Base-by-base conservation (phyloP, 2,797 vertebrate species). In the Tenualosa ilisha region DNA sequence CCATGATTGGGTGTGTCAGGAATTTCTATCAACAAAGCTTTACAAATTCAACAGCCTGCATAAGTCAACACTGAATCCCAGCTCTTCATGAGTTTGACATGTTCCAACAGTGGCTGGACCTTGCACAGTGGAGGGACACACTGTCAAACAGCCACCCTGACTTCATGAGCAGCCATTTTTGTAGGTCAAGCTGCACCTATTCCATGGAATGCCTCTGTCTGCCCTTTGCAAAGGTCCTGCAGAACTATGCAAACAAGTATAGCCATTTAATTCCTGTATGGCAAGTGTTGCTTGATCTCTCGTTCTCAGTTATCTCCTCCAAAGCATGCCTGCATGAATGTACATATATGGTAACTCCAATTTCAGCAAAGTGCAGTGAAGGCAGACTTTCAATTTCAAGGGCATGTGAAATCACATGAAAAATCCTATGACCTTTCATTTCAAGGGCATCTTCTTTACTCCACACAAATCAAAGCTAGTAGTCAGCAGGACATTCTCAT, bases 1-100 rank as follows among this genome's bases (percentile, higher is more conserved):
- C 24, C 56, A 82, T 75, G 15, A 79, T 50, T 61, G 84, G 68
- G 81, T 85, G 84, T 88, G 82, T 85, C 86, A 46, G 24, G 83
- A 81, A 79, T 84, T 86, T 81, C 50, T 61, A 50, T 81, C 40
- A 75, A 12, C 81, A 81, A 53, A 53, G 7, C 15, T 82, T 54
- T 40, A 37, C 24, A 68, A 65, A 50, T 22, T 83, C 84, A 82
- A 50, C 59, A 87, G 61, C 40, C 43, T 65, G 22, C 83, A 75
- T 72, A 81, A 82, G 63, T 86, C 15, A 46, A 46, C 40, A 6
- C 12, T 17, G 9, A 54, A 40, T 22, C 72, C 63, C 26, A 31
- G 79, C 83, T 17, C 46, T 22, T 63, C 72, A 20, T 81, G 13
- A 84, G 61, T 63, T 26, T 61, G 72, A 83, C 56, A 37, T 53